Evolutionary conservation across 2,113 vertebrate genomes (phyloP).

Genomic region (Atractosteus spatula): DNA sequence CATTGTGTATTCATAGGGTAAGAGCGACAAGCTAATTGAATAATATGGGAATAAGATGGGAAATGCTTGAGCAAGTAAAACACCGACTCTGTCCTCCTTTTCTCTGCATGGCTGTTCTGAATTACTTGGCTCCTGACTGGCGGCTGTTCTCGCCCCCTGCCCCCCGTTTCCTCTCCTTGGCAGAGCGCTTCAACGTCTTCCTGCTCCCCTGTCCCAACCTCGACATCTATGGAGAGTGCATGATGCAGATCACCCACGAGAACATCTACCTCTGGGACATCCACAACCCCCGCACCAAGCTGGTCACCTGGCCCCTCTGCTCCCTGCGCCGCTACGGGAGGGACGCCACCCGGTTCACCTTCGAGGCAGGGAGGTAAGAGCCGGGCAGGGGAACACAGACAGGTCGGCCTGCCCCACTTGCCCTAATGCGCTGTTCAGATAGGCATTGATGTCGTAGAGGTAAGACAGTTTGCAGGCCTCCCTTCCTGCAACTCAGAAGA

Average conservation of each 20-base stretch:
- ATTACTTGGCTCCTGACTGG: too few species aligned
- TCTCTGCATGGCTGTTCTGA: too few species aligned
- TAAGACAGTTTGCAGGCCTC: too few species aligned
- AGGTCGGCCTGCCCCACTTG: too few species aligned
- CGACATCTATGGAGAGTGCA: slow-evolving; percentile 93
- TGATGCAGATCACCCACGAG: slow-evolving; percentile 94
- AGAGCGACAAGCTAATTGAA: too few species aligned
- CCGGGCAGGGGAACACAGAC: neutral
- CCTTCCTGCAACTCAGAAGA: too few species aligned
- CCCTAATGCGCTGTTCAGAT: too few species aligned
- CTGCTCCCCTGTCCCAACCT: slow-evolving; percentile 88
- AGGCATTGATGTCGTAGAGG: too few species aligned
- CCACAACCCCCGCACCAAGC: slow-evolving; percentile 87
- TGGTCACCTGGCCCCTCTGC: slow-evolving; percentile 93
- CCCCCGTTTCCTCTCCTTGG: neutral
- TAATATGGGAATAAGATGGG: too few species aligned
- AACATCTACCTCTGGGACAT: slow-evolving; percentile 98
- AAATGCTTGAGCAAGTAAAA: too few species aligned
- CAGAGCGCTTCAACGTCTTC: slow-evolving; percentile 93
- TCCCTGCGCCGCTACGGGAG: slow-evolving; percentile 88
- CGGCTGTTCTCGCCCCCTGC: neutral
- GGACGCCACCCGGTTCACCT: slow-evolving; percentile 89
- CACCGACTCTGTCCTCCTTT: too few species aligned
- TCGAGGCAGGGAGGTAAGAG: slow-evolving; percentile 86
- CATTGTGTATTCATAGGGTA: too few species aligned